Base-by-base conservation (phyloP, 2,888 invertebrate species). In the Rhingia campestris region DNA sequence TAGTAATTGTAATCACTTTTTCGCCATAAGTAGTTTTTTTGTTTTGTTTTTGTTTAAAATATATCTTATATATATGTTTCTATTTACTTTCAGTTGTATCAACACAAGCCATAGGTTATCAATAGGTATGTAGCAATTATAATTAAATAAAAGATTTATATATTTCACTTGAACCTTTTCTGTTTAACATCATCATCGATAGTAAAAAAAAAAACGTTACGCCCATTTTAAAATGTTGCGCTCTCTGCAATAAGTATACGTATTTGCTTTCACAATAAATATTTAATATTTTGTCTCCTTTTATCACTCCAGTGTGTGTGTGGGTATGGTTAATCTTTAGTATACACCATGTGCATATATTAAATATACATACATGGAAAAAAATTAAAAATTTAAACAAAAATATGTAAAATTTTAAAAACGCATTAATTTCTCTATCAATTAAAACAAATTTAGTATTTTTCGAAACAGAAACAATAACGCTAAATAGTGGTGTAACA, bases 31-130 rank as follows among this genome's bases (percentile, higher is more conserved):
- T 76, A 76, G 81, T 66, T 76, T 74, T 22, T 6, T 59, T 72
- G 81, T 66, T 76, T 74, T 22, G 6, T 59, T 72, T 64, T 56
- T 66, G 72, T 79, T 80, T 84, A 79, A 80, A 79, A 80, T 79
- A 84, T 82, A 82, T 82, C 22, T 67, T 79, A 54, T 67, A 39
- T 66, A 51, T 67, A 49, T 35, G 35, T 54, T 72, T 77, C 69
- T 51, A 67, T 84, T 79, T 70, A 80, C 82, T 79, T 84, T 84
- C 82, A 84, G 82, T 84, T 84, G 82, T 74, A 84, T 69, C 69
- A 84, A 84, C 82, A 80, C 82, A 84, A 84, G 82, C 82, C 82
- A 80, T 84, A 66, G 82, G 74, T 84, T 84, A 84, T 84, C 80
- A 84, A 80, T 84, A 84, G 82, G 79, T 79, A 77, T 54, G 69